Base-by-base conservation (phyloP, 2,113 vertebrate genomes). In the Nyctereutes procyonoides region DNA sequence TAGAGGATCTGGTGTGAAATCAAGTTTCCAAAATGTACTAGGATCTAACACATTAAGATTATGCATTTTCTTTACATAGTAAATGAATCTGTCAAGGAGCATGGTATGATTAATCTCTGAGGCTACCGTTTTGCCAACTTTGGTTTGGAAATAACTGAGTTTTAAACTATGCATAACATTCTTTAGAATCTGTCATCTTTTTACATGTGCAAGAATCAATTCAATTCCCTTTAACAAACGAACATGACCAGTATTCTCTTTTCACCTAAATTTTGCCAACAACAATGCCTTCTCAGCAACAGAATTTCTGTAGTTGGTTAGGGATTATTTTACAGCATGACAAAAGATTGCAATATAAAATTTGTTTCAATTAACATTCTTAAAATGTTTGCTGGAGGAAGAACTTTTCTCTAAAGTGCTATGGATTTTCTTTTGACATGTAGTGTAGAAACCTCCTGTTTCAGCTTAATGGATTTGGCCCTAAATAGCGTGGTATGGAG, bases 301-400 rank as follows among this genome's bases (percentile, higher is more conserved):
- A 96, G 67, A 83, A 93, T 81, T 16, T 83, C 55, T 81, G 56
- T 17, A 93, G 84, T 91, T 93, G 62, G 51, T 84, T 85, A 93
- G 53, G 32, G 79, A 89, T 97, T 95, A 91, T 88, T 96, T 97
- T 88, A 92, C 32, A 95, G 96, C 58, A 56, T 93, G 56, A 97
- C 89, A 92, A 96, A 95, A 93, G 92, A 67, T 71, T 83, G 76
- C 48, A 95, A 84, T 84, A 92, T 76, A 93, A 94, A 96, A 96
- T 96, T 65, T 89, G 79, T 93, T 96, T 92, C 92, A 95, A 96
- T 96, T 96, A 98, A 91, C 79, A 89, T 93, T 97, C 79, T 98
- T 96, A 94, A 90, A 94, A 86, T 65, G 58, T 96, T 98, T 96
- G 60, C 43, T 91, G 17, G 65, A 90, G 10, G 55, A 90, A 95